Evolutionary conservation across 1,140 invertebrate species (phyloP).

Genomic region (Heliconius himera): DNA sequence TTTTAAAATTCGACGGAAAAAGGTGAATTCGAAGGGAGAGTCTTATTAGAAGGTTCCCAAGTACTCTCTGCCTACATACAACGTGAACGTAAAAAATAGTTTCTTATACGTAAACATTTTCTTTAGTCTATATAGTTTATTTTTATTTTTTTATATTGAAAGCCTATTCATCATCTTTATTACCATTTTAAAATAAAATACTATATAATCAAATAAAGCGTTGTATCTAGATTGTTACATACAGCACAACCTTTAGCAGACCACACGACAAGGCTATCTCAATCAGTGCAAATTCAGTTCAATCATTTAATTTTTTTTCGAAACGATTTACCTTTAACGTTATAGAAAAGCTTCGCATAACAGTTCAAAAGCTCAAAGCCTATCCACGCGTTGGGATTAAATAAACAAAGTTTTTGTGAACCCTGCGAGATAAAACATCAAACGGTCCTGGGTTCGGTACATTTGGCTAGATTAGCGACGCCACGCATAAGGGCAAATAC

Average conservation of each 20-base stretch:
- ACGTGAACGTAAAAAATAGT: too few species aligned
- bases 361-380: slow-evolving; percentile 22
- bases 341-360: slow-evolving; percentile 19
- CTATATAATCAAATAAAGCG: background rate
- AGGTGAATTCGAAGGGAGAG: too few species aligned
- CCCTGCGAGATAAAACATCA: slow-evolving; percentile 63
- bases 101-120: background rate
- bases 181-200: background rate
- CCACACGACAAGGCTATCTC: slow-evolving; percentile 4
- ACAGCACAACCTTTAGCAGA: background rate
- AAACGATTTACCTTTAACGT: slow-evolving; percentile 17
- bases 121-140: background rate
- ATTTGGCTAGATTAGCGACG: slow-evolving; percentile 66
- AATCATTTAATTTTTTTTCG: slow-evolving; percentile 1
- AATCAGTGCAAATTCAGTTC: slow-evolving; percentile 1
- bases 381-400: slow-evolving; percentile 46
- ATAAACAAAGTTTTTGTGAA: slow-evolving; percentile 61
- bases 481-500: slow-evolving; percentile 51
- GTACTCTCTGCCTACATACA: too few species aligned
- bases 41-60: too few species aligned
- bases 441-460: slow-evolving; percentile 59
- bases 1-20: too few species aligned
- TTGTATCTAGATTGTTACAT: background rate
- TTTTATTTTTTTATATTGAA: background rate
- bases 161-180: background rate